Evolutionary conservation across 2,113 vertebrate genomes (phyloP).

Genomic region (Gnathonemus longibarbis): DNA sequence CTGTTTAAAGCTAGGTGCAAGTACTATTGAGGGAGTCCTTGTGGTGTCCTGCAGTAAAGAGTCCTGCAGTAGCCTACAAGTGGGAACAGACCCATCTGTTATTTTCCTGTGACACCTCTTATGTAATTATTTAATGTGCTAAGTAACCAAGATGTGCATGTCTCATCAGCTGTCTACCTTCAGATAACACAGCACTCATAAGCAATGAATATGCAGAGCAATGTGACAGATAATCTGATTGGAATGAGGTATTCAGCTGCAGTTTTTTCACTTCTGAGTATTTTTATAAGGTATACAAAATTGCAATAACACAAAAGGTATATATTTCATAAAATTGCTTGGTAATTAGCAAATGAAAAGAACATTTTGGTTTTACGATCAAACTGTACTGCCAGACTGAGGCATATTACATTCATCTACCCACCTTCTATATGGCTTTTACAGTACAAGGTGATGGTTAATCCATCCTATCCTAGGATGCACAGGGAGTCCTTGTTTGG

Average conservation of each 20-base stretch:
- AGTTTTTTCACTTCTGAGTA: neutral
- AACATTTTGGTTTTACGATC: neutral
- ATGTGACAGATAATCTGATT: neutral
- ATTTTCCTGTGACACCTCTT: conserved; percentile 34
- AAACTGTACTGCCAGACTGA: neutral
- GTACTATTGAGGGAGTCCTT: conserved; percentile 31
- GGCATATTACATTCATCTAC: neutral
- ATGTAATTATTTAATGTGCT: conserved; percentile 42
- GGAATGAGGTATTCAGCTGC: neutral
- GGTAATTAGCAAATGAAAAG: neutral
- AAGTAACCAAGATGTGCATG: conserved; percentile 37
- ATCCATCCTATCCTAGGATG: neutral
- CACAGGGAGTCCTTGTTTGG: neutral
- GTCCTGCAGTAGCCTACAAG: conserved; percentile 31
- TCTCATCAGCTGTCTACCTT: conserved; percentile 35
- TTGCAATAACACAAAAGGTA: neutral
- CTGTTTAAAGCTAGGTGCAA: conserved; percentile 39
- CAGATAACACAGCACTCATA: conserved; percentile 35
- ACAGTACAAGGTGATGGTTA: neutral
- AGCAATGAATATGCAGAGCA: neutral
- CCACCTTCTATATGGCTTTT: neutral
- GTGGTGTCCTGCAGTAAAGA: neutral
- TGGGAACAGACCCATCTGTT: conserved; percentile 50
- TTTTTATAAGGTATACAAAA: neutral
- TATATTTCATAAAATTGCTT: neutral